Conservation (phyloP, 2,797 vertebrate genomes). For the Aselliscus stoliczkanus region DNA sequence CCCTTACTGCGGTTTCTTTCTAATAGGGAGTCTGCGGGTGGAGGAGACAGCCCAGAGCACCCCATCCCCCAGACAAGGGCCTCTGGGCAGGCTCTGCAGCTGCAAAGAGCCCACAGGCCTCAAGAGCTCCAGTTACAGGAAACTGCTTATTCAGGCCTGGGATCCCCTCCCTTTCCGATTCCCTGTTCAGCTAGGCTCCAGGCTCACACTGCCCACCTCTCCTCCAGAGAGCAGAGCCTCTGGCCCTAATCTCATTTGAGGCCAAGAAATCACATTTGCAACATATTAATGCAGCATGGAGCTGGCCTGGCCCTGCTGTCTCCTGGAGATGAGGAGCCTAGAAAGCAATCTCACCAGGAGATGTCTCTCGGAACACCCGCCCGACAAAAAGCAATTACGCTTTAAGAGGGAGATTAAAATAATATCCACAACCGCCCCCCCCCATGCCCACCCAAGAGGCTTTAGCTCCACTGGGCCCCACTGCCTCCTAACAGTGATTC, state of each 20-base stretch:
- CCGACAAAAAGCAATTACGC: constrained; percentile 72
- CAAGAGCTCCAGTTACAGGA: neutral
- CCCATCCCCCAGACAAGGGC: neutral
- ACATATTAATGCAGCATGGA: constrained; percentile 77
- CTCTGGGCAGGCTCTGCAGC: neutral
- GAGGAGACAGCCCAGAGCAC: neutral
- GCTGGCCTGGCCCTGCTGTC: constrained; percentile 75
- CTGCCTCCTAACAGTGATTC: neutral
- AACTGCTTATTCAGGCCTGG: constrained; percentile 25
- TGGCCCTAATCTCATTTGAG: constrained; percentile 78
- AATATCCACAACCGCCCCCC: constrained; percentile 31
- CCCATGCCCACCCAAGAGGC: neutral
- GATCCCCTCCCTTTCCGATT: neutral
- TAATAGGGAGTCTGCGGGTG: neutral
- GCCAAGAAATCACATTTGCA: constrained; percentile 82
- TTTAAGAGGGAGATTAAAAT: constrained; percentile 75
- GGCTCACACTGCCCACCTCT: neutral
- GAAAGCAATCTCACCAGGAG: constrained; percentile 68
- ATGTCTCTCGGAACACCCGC: constrained; percentile 60
- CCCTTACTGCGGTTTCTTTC: neutral
- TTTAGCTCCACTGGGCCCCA: neutral
- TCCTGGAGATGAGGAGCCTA: constrained; percentile 68
- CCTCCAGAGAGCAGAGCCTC: constrained; percentile 65
- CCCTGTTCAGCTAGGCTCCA: neutral
- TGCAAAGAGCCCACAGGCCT: neutral